A percentile compares a stretch with the other conserved stretches of the same genome.
Evolutionary conservation across 2,888 invertebrate genomes (phyloP).

Genomic region (Heliothis peltigera): DNA sequence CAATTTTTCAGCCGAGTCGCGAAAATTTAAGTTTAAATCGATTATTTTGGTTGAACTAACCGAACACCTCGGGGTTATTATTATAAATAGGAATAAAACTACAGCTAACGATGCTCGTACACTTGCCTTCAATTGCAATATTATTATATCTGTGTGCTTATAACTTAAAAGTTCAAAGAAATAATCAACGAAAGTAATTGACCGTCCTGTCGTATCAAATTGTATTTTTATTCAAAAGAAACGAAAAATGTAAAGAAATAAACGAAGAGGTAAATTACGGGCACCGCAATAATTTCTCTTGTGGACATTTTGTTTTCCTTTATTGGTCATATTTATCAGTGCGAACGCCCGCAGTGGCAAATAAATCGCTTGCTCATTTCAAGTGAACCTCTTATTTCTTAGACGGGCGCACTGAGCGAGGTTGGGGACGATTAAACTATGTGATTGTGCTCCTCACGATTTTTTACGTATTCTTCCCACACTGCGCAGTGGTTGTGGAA

Average conservation of each 20-base stretch:
- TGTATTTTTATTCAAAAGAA: constrained; percentile 59
- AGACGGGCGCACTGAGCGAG: constrained; percentile 45
- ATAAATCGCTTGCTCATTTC: constrained; percentile 79
- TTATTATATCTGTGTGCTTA: constrained; percentile 7
- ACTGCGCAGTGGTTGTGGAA: constrained; percentile 8
- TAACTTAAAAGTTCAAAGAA: constrained; percentile 19
- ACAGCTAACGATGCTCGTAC: neutral
- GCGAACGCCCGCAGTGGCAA: constrained; percentile 74
- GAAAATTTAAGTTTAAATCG: constrained; percentile 25
- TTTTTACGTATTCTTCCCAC: constrained; percentile 29
- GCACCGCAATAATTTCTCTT: constrained; percentile 79
- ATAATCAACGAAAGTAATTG: constrained; percentile 31
- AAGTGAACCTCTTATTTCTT: constrained; percentile 73
- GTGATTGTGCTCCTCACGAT: constrained; percentile 33
- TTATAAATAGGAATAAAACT: constrained; percentile 15
- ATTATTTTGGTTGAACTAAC: constrained; percentile 41
- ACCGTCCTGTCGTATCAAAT: constrained; percentile 44
- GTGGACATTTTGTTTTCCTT: constrained; percentile 85
- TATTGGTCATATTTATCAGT: constrained; percentile 86
- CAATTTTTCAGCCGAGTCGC: constrained; percentile 29
- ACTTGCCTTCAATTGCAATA: neutral
- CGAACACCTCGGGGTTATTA: constrained; percentile 17
- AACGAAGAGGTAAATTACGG: constrained; percentile 73
- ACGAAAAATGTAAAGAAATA: constrained; percentile 65
- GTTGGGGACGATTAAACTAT: constrained; percentile 50